phyloP scores from a whole-genome alignment of 2,797 vertebrate species.

The Urophycis tenuis region DNA sequence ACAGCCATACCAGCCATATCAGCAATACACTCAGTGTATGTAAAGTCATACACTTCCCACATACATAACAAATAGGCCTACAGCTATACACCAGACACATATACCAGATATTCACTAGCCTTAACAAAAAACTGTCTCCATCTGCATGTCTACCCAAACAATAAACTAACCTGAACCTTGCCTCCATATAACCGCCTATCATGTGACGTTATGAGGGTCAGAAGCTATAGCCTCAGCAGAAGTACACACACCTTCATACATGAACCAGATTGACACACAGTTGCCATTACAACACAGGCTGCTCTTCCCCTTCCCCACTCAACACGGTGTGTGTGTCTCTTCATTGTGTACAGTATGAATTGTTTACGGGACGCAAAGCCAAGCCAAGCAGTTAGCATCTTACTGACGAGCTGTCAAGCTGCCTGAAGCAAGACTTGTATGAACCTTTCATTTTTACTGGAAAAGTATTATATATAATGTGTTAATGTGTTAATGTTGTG shows the following conservation, averaged over 20 bases:
- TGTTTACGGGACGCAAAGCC: too few relatives aligned
- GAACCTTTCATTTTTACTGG: too few relatives aligned
- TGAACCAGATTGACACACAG: too few relatives aligned
- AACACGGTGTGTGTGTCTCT: not conserved
- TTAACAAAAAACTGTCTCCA: not conserved
- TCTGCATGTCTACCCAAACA: not conserved
- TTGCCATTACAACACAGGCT: too few relatives aligned
- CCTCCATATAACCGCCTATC: not conserved
- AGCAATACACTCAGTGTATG: not conserved
- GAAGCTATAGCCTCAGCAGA: not conserved
- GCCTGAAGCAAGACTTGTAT: too few relatives aligned
- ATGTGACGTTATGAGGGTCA: not conserved
- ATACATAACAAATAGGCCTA: not conserved
- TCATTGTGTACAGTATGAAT: too few relatives aligned
- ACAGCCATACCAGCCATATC: too few relatives aligned
- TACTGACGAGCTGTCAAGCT: too few relatives aligned
- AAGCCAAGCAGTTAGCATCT: too few relatives aligned
- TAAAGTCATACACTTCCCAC: not conserved
- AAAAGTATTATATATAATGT: too few relatives aligned
- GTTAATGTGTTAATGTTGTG: not conserved
- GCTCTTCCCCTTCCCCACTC: too few relatives aligned
- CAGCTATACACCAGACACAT: not conserved
- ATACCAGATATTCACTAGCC: too few relatives aligned
- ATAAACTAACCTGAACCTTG: not conserved
- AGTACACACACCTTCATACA: not conserved